Evolutionary conservation across 2,797 vertebrate species (phyloP).

Genomic region (Molothrus ater): DNA sequence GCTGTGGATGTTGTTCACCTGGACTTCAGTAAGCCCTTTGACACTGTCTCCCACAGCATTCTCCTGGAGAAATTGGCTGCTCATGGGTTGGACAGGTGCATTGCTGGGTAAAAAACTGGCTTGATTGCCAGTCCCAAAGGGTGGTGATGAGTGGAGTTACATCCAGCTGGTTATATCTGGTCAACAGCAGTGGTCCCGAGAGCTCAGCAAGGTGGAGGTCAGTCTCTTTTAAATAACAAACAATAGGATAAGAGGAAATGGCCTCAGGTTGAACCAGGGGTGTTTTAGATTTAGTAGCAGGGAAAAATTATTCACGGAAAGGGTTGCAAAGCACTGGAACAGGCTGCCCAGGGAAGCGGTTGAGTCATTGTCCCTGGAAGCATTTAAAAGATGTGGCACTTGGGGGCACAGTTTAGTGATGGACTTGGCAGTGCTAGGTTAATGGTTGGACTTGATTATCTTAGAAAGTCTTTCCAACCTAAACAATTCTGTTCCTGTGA

Average conservation of each 20-base stretch:
- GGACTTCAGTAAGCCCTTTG: not conserved
- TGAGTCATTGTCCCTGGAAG: not conserved
- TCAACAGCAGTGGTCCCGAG: not conserved
- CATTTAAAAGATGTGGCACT: not conserved
- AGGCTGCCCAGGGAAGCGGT: not conserved
- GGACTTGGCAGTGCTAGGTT: not conserved
- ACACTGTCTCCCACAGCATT: not conserved
- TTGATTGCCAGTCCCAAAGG: not conserved
- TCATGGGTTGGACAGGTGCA: not conserved
- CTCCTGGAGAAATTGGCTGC: not conserved
- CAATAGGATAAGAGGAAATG: not conserved
- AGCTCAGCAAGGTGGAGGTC: not conserved
- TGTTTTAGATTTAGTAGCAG: not conserved
- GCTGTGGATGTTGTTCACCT: not conserved
- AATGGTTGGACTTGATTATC: not conserved
- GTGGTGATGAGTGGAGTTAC: accelerated
- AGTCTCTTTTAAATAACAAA: not conserved
- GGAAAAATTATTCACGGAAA: not conserved
- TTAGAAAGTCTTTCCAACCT: not conserved
- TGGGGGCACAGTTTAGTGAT: not conserved
- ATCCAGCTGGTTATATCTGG: not conserved
- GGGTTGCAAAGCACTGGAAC: not conserved
- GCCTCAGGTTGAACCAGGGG: not conserved
- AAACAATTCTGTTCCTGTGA: not conserved
- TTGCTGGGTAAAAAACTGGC: not conserved